These are phyloP conservation scores for Calvadosia cruxmelitensis DNA, from an alignment of 30 jellyfish, hydroid and myxozoan species.

Conservation along the genomic window DNA sequence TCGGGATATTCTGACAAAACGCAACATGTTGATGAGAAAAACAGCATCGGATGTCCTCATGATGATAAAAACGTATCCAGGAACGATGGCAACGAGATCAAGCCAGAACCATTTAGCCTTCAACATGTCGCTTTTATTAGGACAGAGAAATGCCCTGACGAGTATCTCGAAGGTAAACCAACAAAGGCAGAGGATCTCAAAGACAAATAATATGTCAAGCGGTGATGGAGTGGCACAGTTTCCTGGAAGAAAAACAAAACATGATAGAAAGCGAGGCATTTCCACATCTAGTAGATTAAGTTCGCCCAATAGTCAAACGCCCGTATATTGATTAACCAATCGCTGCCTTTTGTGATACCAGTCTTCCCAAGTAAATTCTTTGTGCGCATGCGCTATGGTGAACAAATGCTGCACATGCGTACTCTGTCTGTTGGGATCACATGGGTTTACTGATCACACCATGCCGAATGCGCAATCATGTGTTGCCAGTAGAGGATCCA, in stretches of 20 bases:
- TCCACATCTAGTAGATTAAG: no score
- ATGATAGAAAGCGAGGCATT: no score
- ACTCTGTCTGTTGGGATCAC: background rate
- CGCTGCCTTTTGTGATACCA: no score
- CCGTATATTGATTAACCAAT: no score
- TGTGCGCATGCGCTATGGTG: no score
- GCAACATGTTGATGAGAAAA: slow-evolving; percentile 56
- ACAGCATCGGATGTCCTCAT: slow-evolving; percentile 10
- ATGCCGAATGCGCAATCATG: no score
- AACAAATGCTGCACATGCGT: background rate
- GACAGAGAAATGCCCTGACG: slow-evolving; percentile 41
- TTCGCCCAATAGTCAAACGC: no score
- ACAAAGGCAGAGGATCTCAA: slow-evolving; percentile 42
- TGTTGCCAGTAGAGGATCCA: no score
- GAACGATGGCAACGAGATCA: slow-evolving; percentile 61
- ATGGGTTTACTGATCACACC: background rate
- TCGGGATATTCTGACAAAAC: slow-evolving; percentile 66
- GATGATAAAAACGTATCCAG: slow-evolving; percentile 30
- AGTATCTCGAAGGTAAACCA: slow-evolving; percentile 84
- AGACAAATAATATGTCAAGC: background rate
- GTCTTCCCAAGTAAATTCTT: no score
- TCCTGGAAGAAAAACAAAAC: background rate
- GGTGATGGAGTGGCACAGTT: background rate
- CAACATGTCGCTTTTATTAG: slow-evolving; percentile 26
- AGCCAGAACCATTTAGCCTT: slow-evolving; percentile 43